Evolutionary conservation across 2,113 vertebrate species (phyloP).

Genomic region (Strix aluco): DNA sequence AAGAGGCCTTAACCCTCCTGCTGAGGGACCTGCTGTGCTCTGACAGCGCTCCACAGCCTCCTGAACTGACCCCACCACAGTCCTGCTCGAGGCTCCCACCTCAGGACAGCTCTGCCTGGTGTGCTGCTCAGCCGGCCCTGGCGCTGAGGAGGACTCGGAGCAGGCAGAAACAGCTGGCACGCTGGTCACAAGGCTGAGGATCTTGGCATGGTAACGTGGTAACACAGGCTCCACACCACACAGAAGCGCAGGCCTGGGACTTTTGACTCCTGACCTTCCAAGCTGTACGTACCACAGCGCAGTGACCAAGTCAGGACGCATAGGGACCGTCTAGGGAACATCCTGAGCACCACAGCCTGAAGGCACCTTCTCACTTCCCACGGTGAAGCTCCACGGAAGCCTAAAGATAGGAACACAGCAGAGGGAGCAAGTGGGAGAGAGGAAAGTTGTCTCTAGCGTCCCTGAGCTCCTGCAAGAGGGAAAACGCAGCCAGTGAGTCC

Average conservation of each 20-base stretch:
- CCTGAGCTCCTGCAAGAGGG: neutral
- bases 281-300: fast-evolving
- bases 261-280: neutral
- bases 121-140: neutral
- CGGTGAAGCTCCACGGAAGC: neutral
- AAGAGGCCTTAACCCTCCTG: neutral
- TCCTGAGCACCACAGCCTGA: neutral
- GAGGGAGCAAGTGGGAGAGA: neutral
- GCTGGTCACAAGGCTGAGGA: neutral
- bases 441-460: neutral
- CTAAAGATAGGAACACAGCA: fast-evolving
- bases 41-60: neutral
- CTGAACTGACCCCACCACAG: neutral
- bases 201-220: neutral
- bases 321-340: neutral
- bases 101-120: neutral
- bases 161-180: neutral
- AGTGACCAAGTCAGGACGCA: fast-evolving
- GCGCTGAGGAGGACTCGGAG: neutral
- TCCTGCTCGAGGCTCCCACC: fast-evolving
- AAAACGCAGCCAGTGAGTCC: neutral
- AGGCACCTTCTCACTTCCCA: neutral
- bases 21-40: neutral
- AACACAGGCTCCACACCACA: neutral
- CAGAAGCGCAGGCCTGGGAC: neutral